A percentile compares a stretch with the other conserved stretches of the same genome.
These are phyloP conservation scores for Tipula lateralis DNA, from an alignment of 2,888 invertebrate genomes.

Conservation along the genomic window DNA sequence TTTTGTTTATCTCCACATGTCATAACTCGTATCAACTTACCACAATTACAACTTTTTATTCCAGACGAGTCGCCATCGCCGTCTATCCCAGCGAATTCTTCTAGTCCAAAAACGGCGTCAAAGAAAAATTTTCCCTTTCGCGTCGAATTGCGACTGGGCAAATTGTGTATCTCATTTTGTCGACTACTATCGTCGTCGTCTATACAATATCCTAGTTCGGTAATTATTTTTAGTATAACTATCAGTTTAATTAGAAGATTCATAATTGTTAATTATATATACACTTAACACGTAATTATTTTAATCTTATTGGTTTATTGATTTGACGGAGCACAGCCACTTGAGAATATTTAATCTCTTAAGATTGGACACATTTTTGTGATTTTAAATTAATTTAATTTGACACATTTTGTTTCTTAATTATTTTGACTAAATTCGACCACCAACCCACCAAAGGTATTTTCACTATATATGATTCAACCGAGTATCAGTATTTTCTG, in stretches of 20 bases:
- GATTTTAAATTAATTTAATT: neutral
- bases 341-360: neutral
- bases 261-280: neutral
- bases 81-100: conserved; percentile 57
- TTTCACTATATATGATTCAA: neutral
- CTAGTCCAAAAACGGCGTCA: conserved; percentile 66
- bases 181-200: neutral
- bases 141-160: conserved; percentile 29
- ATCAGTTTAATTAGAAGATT: neutral
- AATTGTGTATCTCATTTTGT: neutral
- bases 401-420: neutral
- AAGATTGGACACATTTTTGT: neutral
- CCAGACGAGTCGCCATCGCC: conserved; percentile 54
- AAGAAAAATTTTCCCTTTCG: conserved; percentile 65
- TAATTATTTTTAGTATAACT: neutral
- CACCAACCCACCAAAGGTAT: neutral
- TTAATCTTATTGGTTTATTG: neutral
- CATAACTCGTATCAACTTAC: conserved; percentile 50
- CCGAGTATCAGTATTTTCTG: neutral
- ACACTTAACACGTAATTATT: neutral
- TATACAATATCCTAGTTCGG: neutral
- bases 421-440: neutral
- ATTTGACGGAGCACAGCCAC: neutral
- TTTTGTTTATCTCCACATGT: neutral
- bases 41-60: conserved; percentile 68